Base-by-base conservation (phyloP, 2,113 vertebrate genomes). In the Solea senegalensis region DNA sequence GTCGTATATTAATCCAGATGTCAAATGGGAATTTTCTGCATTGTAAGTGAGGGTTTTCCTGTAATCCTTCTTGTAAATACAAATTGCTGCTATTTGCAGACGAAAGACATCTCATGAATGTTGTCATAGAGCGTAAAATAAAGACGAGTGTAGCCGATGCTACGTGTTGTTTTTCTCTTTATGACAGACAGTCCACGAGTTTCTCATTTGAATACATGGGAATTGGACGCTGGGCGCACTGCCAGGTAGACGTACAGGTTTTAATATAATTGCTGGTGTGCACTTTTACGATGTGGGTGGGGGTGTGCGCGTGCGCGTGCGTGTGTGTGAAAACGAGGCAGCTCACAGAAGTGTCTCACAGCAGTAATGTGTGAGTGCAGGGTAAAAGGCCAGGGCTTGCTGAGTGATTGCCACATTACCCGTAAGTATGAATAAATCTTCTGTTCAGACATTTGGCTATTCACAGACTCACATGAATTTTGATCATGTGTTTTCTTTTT, bases 341-440 rank as follows among this genome's bases (percentile, higher is more conserved):
- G 70, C 65, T 59, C 80, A 88, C 89, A 88, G 76, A 88, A 69
- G 77, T 74, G 49, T 70, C 71, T 87, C 72, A 75, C 73, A 83
- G 58, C 59, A 51, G 65, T 59, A 51, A 44, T 70, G 78, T 78
- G 65, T 65, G 61, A 59, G 61, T 52, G 62, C 16, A 53, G 66
- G 81, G 69, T 77, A 82, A 73, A 83, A 83, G 76, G 76, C 73
- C 74, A 59, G 59, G 21, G 56, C 76, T 54, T 53, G 82, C 81
- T 86, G 86, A 88, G 76, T 86, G 86, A 88, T 78, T 72, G 82
- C 86, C 85, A 82, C 79, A 82, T 89, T 78, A 74, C 51, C 80
- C 79, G 28, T 69, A 74, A 62, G 80, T 52, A 87, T 91, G 87
- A 91, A 91, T 90, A 74, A 76, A 87, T 86, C 80, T 87, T 88